phyloP scores from a whole-genome alignment of 1,140 invertebrate genomes.

The Temnothorax nylanderi region DNA sequence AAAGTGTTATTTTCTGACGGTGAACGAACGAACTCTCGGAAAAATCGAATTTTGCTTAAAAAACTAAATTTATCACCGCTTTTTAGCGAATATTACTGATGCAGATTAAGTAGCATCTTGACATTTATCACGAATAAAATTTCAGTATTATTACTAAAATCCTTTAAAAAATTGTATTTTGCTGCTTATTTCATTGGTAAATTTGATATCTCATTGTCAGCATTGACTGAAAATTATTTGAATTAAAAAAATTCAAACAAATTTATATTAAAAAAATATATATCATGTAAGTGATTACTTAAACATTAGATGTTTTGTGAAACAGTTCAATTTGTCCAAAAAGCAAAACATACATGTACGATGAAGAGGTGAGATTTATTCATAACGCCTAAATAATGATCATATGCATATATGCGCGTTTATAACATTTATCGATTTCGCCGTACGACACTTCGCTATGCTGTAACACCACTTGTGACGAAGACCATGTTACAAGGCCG shows the following conservation, averaged over 20 bases:
- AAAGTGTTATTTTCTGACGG: conserved; percentile 12
- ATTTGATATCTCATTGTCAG: not conserved
- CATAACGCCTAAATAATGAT: conserved; percentile 6
- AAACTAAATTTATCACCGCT: not conserved
- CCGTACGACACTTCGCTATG: not conserved
- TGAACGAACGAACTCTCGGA: conserved; percentile 23
- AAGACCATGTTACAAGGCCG: conserved; percentile 32
- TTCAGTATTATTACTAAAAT: not conserved
- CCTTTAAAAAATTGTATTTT: not conserved
- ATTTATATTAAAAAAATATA: no score
- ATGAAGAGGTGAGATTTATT: not conserved
- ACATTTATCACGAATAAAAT: not conserved
- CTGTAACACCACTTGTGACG: conserved; percentile 5
- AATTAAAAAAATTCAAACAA: not conserved
- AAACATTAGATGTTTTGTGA: not conserved
- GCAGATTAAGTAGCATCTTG: not conserved
- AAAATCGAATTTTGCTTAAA: not conserved
- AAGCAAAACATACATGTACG: not conserved
- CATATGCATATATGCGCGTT: not conserved
- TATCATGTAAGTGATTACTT: not conserved
- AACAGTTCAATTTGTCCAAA: not conserved
- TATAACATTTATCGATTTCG: conserved; percentile 44
- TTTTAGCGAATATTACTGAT: not conserved
- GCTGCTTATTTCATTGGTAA: not conserved
- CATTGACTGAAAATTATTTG: not conserved